These are phyloP conservation scores for Thymallus thymallus DNA, from an alignment of 2,113 vertebrate genomes.

Conservation along the genomic window DNA sequence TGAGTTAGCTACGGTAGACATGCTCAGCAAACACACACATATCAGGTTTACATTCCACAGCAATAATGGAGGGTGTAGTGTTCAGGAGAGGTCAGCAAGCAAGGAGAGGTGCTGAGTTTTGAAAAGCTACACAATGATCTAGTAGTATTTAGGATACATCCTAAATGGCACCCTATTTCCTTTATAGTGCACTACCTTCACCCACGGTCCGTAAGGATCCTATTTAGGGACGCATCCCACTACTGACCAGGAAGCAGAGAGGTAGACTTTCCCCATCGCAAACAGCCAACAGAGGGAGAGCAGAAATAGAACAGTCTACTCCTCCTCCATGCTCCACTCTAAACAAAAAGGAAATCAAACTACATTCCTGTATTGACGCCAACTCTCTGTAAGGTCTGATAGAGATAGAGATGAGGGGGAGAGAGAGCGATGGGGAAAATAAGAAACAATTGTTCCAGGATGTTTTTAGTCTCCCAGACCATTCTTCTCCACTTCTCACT, in stretches of 20 bases:
- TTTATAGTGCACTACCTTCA: too few species aligned
- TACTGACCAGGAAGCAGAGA: slow-evolving; percentile 32
- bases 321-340: slow-evolving; percentile 3
- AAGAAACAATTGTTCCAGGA: slow-evolving; percentile 22
- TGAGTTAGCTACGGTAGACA: background rate
- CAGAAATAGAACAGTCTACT: slow-evolving; percentile 29
- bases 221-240: background rate
- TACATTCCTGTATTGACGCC: slow-evolving; percentile 38
- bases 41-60: slow-evolving; percentile 46
- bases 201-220: too few species aligned
- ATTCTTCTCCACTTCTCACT: background rate
- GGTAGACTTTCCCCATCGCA: slow-evolving; percentile 32
- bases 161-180: too few species aligned
- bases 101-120: background rate
- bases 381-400: slow-evolving; percentile 33
- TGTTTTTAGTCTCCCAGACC: slow-evolving; percentile 39
- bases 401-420: too few species aligned
- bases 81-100: slow-evolving; percentile 31
- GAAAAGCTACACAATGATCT: too few species aligned
- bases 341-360: slow-evolving; percentile 53
- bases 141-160: too few species aligned
- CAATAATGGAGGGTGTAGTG: slow-evolving; percentile 33
- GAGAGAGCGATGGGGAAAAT: background rate
- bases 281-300: slow-evolving; percentile 32
- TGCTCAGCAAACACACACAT: slow-evolving; percentile 28